phyloP scores from a whole-genome alignment of 2,888 invertebrate genomes.

The Pristionchus japonicus region DNA sequence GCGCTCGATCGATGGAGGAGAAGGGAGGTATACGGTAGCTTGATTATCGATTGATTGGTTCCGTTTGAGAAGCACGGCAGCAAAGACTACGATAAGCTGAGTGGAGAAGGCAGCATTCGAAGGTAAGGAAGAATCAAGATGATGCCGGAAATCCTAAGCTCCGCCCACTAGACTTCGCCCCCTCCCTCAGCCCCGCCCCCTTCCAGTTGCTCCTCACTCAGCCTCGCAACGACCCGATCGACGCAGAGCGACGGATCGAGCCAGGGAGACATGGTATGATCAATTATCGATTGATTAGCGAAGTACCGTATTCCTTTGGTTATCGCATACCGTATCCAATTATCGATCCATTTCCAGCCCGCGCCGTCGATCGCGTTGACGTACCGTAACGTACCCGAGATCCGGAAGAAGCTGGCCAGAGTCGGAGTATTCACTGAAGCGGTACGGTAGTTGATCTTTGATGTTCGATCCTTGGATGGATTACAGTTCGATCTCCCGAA shows the following conservation, averaged over 20 bases:
- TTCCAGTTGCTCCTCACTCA: constrained; percentile 5
- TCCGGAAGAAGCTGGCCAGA: constrained; percentile 4
- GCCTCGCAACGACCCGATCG: neutral
- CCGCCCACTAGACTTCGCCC: too few relatives aligned
- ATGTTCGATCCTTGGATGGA: neutral
- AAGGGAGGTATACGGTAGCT: neutral
- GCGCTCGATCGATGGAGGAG: constrained; percentile 17
- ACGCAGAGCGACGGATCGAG: neutral
- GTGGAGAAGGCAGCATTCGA: neutral
- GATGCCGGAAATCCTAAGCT: too few relatives aligned
- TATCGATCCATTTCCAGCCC: neutral
- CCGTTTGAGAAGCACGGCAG: neutral
- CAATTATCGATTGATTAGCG: too few relatives aligned
- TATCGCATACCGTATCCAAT: neutral
- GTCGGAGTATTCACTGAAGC: neutral
- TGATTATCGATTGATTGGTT: neutral
- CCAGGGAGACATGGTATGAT: neutral
- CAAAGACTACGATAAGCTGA: neutral
- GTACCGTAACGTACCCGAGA: constrained; percentile 50
- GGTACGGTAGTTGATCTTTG: too few relatives aligned
- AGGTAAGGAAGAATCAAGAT: neutral
- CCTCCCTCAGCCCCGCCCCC: too few relatives aligned
- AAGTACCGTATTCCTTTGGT: too few relatives aligned
- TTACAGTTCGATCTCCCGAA: neutral
- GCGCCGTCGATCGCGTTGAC: constrained; percentile 61